Conservation (phyloP, 2,113 vertebrate species). For the Collichthys lucidus region DNA sequence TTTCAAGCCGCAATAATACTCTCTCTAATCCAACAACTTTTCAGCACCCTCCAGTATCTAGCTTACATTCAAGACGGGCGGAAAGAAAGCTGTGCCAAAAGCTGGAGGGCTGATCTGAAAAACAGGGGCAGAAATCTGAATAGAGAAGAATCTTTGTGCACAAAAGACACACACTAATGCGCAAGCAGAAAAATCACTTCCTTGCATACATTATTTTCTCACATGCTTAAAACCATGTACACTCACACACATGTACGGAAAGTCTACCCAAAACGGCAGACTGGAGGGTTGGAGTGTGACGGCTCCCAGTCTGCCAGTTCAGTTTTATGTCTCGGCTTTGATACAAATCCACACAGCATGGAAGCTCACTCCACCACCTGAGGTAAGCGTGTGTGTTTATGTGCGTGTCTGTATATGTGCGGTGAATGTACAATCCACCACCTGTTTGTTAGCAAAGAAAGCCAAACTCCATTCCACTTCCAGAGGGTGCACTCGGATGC, state of each 20-base stretch:
- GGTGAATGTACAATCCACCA: constrained; percentile 66
- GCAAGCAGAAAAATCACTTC: constrained; percentile 5
- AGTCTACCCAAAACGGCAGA: constrained; percentile 48
- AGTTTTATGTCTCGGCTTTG: constrained; percentile 80
- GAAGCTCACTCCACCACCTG: constrained; percentile 73
- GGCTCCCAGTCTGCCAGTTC: constrained; percentile 73
- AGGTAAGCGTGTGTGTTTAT: constrained; percentile 46
- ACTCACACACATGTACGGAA: constrained; percentile 13
- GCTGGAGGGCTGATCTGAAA: constrained; percentile 56
- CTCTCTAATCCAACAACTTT: constrained; percentile 61
- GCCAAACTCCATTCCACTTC: constrained; percentile 59
- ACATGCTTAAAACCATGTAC: constrained; percentile 30
- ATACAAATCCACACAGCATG: constrained; percentile 77
- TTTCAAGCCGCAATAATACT: constrained; percentile 59
- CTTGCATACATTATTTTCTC: constrained; percentile 47
- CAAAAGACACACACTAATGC: constrained; percentile 18
- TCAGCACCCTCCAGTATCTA: constrained; percentile 64
- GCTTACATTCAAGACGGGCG: constrained; percentile 58
- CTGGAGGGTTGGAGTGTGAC: constrained; percentile 57
- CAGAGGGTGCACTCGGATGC: constrained; percentile 39
- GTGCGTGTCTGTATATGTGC: constrained; percentile 18
- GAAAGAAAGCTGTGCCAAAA: constrained; percentile 27
- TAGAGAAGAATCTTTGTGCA: constrained; percentile 9
- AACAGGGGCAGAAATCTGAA: constrained; percentile 32
- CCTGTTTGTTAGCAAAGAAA: constrained; percentile 72